Base-by-base conservation (phyloP, 2,113 vertebrate species). In the Sinocyclocheilus anshuiensis region DNA sequence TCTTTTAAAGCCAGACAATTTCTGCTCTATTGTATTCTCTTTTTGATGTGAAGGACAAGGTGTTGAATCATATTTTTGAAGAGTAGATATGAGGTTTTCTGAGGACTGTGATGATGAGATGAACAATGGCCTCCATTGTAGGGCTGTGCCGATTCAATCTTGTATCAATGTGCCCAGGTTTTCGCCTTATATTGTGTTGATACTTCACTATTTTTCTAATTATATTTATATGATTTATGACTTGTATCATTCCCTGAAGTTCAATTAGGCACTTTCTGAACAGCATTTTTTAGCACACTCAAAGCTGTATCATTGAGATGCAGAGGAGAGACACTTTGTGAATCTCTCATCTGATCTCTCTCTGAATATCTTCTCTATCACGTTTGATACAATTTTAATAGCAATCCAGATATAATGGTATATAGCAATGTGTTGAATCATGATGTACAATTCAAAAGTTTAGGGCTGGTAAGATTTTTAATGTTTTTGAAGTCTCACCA, bases 1-100 rank as follows among this genome's bases (percentile, higher is more conserved):
- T 81, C 36, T 65, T 22, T 45, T 12, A 15, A 78, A 24, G 12
- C 18, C 57, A 63, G 20, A 5, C 33, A 45, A 81, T 81, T 72
- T 75, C 22, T 75, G 72, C 42, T 75, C 11, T 24, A 48, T 75
- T 75, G 22, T 75, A 48, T 75, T 22, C 42, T 75, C 12, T 75
- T 75, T 74, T 48, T 75, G 42, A 48, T 4, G 11, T 24, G 39
- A 39, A 72, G n/a, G 22, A 77, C 29, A 77, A 77, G 15, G 45
- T 9, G 4, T n/a, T 74, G 20, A 74, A 74, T 13, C 20, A n/a
- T 12, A 22, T 45, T 42, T 74, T 45, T 15, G 2, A 74, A 74
- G 39, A 45, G 39, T 36, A 33, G 26, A 36, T 69, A 18, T 69
- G 69, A 24, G 72, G 42, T 75, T 45, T 75, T 48, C 22, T 48